Percentiles rank a stretch among this genome's conserved stretches.
These are phyloP conservation scores for Tiliacea aurago DNA, from an alignment of 2,888 invertebrate genomes.

Conservation along the genomic window DNA sequence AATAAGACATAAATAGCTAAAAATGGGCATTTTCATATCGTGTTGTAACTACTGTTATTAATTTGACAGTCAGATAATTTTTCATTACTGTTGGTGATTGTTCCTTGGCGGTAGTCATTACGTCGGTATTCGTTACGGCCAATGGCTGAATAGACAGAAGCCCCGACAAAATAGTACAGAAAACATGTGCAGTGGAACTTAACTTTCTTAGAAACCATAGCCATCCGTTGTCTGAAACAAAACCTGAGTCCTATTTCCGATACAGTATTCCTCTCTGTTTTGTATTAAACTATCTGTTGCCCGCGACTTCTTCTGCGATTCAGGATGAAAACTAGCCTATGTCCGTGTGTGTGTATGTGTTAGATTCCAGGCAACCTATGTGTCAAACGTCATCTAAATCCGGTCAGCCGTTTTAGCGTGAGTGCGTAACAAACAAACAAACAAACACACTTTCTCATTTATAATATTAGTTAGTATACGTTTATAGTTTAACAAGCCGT, in stretches of 20 bases:
- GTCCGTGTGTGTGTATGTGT: too few species aligned
- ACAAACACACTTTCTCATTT: too few species aligned
- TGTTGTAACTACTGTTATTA: neutral
- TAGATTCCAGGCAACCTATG: too few species aligned
- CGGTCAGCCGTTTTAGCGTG: too few species aligned
- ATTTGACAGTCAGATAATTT: neutral
- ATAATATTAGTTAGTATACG: too few species aligned
- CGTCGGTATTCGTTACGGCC: neutral
- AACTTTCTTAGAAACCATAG: neutral
- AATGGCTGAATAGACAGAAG: neutral
- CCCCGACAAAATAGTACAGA: neutral
- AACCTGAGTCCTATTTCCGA: too few species aligned
- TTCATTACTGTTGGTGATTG: neutral
- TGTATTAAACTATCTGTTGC: too few species aligned
- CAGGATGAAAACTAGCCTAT: too few species aligned
- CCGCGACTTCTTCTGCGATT: too few species aligned
- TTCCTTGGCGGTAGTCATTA: neutral
- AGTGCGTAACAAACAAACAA: too few species aligned
- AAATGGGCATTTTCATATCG: slow-evolving; percentile 7
- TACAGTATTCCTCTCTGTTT: neutral
- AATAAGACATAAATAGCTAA: slow-evolving; percentile 8
- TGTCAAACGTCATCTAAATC: too few species aligned
- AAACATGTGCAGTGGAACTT: neutral
- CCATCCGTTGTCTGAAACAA: neutral
- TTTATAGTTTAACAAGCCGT: too few species aligned